Base-by-base conservation (phyloP, 2,888 invertebrate genomes). In the Altica lythri region DNA sequence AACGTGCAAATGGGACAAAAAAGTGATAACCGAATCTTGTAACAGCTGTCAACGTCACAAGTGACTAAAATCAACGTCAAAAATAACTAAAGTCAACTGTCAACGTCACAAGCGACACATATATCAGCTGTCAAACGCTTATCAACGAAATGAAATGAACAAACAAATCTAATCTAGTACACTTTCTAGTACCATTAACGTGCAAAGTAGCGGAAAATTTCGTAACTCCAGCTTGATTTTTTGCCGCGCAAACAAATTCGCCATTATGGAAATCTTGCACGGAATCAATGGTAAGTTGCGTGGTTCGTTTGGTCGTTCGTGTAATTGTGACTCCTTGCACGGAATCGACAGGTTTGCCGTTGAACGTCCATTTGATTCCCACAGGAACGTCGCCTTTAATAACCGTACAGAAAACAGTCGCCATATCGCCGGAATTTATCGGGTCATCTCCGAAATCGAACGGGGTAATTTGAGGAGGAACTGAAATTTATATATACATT, bases 301-400 rank as follows among this genome's bases (percentile, higher is more conserved):
- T 81, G 58, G 79, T 78, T 58, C 79, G 75, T 70, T 77, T 78
- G 27, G 76, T 78, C 2, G 78, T 77, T 44, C 77, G 72, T 53
- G 76, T 62, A 42, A 78, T 71, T 53, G 73, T 72, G 27, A 77
- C 72, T 49, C 78, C 77, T 40, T 70, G 66, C 30, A 73, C 65
- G 34, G 69, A 67, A 25, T 70, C 67, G 47, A 79, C 70, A 5
- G 72, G 64, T 45, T 68, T 67, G 49, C 74, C 73, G 58, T 79
- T 75, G 42, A 78, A 69, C 1, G 71, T 75, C 79, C 71, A 72
- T 17, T 59, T 62, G 18, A 72, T 69, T 29, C 67, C 66, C 43
- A 70, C 79, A 50, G 89, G 89, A 59, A 80, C 75, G 71, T 89
- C 89, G 49, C 89, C 86, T 74, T 85, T 84, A 37, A 81, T 80